A percentile compares a stretch with the other conserved stretches of the same genome.
Conservation (phyloP, 2,888 invertebrate genomes). For the Xylophagus ater region DNA sequence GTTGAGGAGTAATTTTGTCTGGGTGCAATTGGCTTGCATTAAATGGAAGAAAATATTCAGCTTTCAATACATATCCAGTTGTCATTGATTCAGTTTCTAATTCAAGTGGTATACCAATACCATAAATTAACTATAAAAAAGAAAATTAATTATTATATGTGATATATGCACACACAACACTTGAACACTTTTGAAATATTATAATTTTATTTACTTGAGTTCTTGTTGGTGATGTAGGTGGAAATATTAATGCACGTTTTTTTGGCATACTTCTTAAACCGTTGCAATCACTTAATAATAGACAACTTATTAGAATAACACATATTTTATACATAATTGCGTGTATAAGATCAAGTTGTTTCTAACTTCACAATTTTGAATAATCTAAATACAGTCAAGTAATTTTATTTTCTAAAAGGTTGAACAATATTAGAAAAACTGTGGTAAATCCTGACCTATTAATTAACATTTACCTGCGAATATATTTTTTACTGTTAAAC, state of each 20-base stretch:
- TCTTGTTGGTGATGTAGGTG: constrained; percentile 34
- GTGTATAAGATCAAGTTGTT: too few relatives aligned
- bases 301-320: too few relatives aligned
- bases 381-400: too few relatives aligned
- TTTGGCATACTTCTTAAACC: not conserved
- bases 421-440: too few relatives aligned
- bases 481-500: too few relatives aligned
- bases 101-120: constrained; percentile 13
- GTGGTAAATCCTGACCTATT: too few relatives aligned
- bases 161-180: too few relatives aligned
- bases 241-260: constrained; percentile 25
- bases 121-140: constrained; percentile 7
- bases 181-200: not conserved
- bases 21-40: constrained; percentile 14
- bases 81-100: constrained; percentile 19
- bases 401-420: too few relatives aligned
- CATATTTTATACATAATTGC: too few relatives aligned
- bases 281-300: too few relatives aligned
- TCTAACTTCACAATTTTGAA: too few relatives aligned
- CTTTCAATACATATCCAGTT: constrained; percentile 25
- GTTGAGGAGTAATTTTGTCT: constrained; percentile 27
- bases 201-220: constrained; percentile 24
- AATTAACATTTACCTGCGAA: too few relatives aligned
- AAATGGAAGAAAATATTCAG: constrained; percentile 22
- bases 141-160: not conserved